Conservation (phyloP, 2,797 vertebrate genomes). For the Amblyopsis hoosieri region DNA sequence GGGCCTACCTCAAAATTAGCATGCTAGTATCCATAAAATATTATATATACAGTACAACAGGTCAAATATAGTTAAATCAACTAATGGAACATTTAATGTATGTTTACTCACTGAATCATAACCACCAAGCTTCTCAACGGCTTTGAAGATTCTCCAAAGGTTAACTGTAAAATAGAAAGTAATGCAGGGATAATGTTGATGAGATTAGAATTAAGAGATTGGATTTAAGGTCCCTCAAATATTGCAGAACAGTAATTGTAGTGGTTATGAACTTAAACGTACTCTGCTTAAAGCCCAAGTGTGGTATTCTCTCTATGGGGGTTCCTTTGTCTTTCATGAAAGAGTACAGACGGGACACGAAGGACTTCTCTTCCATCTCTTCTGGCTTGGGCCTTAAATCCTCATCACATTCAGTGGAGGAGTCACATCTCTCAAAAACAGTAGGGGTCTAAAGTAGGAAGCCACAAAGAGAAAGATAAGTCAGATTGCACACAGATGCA, state of each 20-base stretch:
- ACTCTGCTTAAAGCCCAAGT: slow-evolving; percentile 98
- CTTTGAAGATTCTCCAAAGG: slow-evolving; percentile 94
- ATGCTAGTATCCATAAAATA: neutral
- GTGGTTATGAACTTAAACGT: slow-evolving; percentile 39
- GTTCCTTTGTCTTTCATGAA: slow-evolving; percentile 92
- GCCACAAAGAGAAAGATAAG: neutral
- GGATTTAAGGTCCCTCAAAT: neutral
- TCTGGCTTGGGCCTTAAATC: slow-evolving; percentile 35
- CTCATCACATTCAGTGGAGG: slow-evolving; percentile 65
- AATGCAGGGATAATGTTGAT: too few relatives aligned
- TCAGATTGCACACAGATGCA: neutral
- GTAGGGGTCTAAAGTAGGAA: slow-evolving; percentile 58
- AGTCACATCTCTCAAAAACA: slow-evolving; percentile 74
- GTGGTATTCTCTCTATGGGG: slow-evolving; percentile 95
- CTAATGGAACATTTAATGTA: neutral
- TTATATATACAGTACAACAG: neutral
- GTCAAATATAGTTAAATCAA: neutral
- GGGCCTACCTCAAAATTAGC: slow-evolving; percentile 1
- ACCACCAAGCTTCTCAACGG: slow-evolving; percentile 90
- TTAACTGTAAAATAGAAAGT: slow-evolving; percentile 80
- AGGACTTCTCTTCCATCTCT: slow-evolving; percentile 84
- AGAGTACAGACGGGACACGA: slow-evolving; percentile 85
- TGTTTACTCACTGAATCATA: slow-evolving; percentile 86
- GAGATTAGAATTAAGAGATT: neutral
- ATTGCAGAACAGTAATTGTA: neutral